Percentiles rank a stretch among this genome's conserved stretches.
Evolutionary conservation across 2,113 vertebrate species (phyloP).

Genomic region (Colius striatus): DNA sequence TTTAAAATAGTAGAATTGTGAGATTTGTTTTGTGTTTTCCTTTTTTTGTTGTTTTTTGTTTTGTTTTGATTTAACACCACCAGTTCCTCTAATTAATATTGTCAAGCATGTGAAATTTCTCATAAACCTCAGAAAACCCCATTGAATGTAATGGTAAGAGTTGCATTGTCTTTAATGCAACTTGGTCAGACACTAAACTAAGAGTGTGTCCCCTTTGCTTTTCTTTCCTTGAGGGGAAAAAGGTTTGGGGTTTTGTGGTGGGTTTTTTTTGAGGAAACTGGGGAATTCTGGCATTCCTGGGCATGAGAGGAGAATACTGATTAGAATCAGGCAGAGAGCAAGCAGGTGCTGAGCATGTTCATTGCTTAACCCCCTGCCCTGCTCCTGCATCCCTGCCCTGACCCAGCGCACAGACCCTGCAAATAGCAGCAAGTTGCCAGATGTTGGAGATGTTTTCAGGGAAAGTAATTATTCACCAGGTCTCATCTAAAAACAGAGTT

Average conservation of each 20-base stretch:
- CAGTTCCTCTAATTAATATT: constrained; percentile 3
- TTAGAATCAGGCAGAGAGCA: constrained; percentile 41
- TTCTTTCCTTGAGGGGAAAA: not conserved
- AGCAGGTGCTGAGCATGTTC: constrained; percentile 59
- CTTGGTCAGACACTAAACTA: not conserved
- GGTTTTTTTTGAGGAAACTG: not conserved
- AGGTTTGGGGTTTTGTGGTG: not conserved
- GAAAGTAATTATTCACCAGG: not conserved
- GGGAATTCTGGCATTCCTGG: constrained; percentile 40
- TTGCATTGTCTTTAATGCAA: constrained; percentile 14
- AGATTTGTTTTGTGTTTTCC: not conserved
- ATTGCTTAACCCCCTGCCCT: constrained; percentile 59
- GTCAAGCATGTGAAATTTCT: constrained; percentile 16
- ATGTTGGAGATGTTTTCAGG: constrained; percentile 44
- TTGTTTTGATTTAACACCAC: not conserved
- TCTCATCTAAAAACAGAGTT: not conserved
- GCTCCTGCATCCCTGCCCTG: constrained; percentile 29
- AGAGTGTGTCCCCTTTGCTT: not conserved
- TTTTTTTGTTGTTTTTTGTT: not conserved
- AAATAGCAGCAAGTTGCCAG: constrained; percentile 31
- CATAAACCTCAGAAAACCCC: not conserved
- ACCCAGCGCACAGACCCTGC: not conserved
- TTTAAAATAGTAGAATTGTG: not conserved
- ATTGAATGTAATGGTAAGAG: not conserved
- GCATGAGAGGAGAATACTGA: constrained; percentile 29